Base-by-base conservation (phyloP, 2,888 invertebrate species). In the Drosophila hamatofila region DNA sequence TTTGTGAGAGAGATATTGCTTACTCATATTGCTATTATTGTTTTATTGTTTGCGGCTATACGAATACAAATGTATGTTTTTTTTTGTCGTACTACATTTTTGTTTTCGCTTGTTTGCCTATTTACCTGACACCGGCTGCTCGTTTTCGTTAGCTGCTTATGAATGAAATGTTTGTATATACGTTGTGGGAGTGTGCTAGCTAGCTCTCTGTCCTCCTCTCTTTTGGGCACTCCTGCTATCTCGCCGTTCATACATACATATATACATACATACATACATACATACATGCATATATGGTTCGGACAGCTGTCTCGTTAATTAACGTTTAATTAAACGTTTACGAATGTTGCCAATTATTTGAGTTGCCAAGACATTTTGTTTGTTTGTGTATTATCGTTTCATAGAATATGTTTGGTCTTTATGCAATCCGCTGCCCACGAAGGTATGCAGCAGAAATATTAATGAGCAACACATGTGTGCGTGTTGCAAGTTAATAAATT, bases 61-160 rank as follows among this genome's bases (percentile, higher is more conserved):
- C 11, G 23, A 11, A 21, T 51, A 35, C 14, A 18, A 11, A 14
- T 33, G 25, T 42, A 33, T 33, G n/a, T 25, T 48, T 65, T 61
- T 65, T 58, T 44, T 54, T 48, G n/a, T n/a, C 21, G 64, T 44
- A 58, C 49, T 48, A 25, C 37, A 59, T 78, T 57, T 76, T 81
- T 62, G 66, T 62, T 71, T 64, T 70, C 57, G 56, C 35, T 51
- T 39, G 51, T 49, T 59, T 57, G 55, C 56, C 65, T 82, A 83
- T 87, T 88, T 83, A 75, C 72, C 70, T 64, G 72, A 66, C 75
- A 86, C 89, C 89, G 83, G 89, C 83, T 86, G 88, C 75, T 80
- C 63, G 58, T 70, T 75, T 64, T 67, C 70, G 62, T 71, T 66
- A 69, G 64, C 55, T 69, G 79, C 71, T 85, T 70, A 87, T 83